Evolutionary conservation across 2,888 invertebrate genomes (phyloP), one percentile per base, ranked within the genome.

Genomic region (Drosophila tripunctata): DNA sequence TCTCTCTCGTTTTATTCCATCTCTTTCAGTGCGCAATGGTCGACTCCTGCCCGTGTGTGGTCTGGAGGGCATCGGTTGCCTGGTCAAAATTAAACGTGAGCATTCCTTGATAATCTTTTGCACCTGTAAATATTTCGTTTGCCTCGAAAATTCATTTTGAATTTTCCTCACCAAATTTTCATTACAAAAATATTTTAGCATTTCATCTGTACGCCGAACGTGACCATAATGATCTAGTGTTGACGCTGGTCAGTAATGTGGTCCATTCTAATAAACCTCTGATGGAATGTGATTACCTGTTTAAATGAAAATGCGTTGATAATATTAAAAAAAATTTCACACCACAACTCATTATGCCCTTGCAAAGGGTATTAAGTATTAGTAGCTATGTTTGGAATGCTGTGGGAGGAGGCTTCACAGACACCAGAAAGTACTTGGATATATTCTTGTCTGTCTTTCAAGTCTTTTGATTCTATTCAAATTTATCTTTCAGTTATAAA

Each of bases 61-160:
- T 75, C 93, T 94, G 1, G 81, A 91, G 54, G 95, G 95, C 7
- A 90, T 95, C 66, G 93, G 92, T 61, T 95, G 95, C 81, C 91
- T 95, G 63, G 91, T 92, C 1, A 88, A 92, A 66, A 91, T 93
- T 79, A 93, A 93, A 92, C 93, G 93, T 93, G 88, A 88, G 89
- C 88, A 71, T 68, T 63, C 77, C 72, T 54, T 44, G 22, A 44
- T 48, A 36, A 8, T 50, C 12, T 30, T 10, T 12, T 7, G 72
- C 44, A 44, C 80, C 73, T 79, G 84, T 60, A 85, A 85, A 80
- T 85, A 88, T 78, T 74, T 75, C 60, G 52, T 44, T 76, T 87
- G 47, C 48, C 38, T 31, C 56, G 56, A 87, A 70, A 61, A 66
- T 69, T 70, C 68, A 45, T 50, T 67, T 67, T 50, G 50, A 55